A percentile compares a stretch with the other conserved stretches of the same genome.
Evolutionary conservation across 2,888 invertebrate species (phyloP).

Genomic region (Vandiemenella viatica): DNA sequence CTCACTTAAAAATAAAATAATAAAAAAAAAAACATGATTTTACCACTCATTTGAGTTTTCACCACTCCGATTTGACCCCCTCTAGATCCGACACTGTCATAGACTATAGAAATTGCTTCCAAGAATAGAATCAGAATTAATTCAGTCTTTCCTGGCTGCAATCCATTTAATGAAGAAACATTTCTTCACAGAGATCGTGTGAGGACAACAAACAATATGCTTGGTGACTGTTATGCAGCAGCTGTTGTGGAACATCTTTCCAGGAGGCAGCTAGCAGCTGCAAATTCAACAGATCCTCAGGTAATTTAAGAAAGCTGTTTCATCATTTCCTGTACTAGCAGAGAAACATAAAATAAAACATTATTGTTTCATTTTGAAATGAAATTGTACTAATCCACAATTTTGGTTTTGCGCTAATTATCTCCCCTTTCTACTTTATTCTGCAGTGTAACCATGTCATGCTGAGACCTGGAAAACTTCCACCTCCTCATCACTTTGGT

Average conservation of each 20-base stretch:
- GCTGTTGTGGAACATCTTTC: conserved; percentile 73
- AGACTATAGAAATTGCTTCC: no score
- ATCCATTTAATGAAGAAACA: no score
- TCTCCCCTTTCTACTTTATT: neutral
- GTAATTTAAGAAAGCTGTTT: no score
- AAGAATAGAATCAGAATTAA: no score
- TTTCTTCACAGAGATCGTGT: conserved; percentile 71
- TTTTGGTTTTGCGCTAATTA: neutral
- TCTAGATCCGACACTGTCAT: no score
- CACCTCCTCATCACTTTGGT: neutral
- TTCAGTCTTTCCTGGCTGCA: no score
- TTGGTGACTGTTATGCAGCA: conserved; percentile 77
- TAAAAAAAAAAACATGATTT: no score
- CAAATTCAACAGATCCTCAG: conserved; percentile 1
- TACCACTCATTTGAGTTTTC: no score
- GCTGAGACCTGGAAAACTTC: neutral
- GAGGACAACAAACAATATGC: conserved; percentile 74
- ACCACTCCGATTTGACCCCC: no score
- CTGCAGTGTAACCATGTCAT: neutral
- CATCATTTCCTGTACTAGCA: no score
- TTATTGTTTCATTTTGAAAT: neutral
- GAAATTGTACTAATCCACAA: neutral
- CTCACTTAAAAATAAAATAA: no score
- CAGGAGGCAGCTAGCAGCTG: conserved; percentile 61
- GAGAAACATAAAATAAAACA: neutral